Evolutionary conservation across 2,113 vertebrate species (phyloP).

Genomic region (Rhinogobius similis): DNA sequence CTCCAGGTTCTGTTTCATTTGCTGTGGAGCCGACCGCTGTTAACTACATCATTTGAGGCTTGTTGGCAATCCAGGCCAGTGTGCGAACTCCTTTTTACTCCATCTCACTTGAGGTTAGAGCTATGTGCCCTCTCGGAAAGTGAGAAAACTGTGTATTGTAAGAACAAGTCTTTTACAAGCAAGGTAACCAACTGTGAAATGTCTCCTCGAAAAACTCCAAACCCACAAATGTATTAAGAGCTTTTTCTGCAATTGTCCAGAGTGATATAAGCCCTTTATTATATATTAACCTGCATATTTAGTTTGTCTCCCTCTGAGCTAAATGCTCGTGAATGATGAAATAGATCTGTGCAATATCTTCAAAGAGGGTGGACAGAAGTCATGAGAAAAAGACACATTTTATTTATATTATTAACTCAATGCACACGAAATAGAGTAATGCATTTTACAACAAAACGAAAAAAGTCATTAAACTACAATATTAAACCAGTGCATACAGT

Average conservation of each 20-base stretch:
- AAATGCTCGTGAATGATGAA: too few relatives aligned
- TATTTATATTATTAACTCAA: too few relatives aligned
- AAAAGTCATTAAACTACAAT: too few relatives aligned
- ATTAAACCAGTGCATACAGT: too few relatives aligned
- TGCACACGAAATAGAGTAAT: too few relatives aligned
- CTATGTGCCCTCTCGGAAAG: slow-evolving; percentile 14
- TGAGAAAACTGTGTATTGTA: slow-evolving; percentile 1
- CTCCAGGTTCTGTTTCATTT: slow-evolving; percentile 52
- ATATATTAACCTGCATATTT: not conserved
- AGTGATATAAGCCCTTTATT: not conserved
- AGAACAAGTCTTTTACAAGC: slow-evolving; percentile 15
- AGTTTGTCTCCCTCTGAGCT: too few relatives aligned
- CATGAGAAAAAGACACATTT: too few relatives aligned
- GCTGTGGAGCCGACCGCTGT: slow-evolving; percentile 20
- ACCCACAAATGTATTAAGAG: not conserved
- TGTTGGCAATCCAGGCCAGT: slow-evolving; percentile 16
- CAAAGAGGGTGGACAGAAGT: too few relatives aligned
- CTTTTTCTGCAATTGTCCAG: not conserved
- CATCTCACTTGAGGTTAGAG: slow-evolving; percentile 31
- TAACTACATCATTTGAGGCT: slow-evolving; percentile 42
- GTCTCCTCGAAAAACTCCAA: not conserved
- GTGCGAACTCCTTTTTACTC: slow-evolving; percentile 26
- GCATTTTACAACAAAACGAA: too few relatives aligned
- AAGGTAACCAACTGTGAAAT: slow-evolving; percentile 13
- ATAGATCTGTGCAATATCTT: too few relatives aligned